phyloP scores from a whole-genome alignment of 2,797 vertebrate species.

The Xerus rutilus region DNA sequence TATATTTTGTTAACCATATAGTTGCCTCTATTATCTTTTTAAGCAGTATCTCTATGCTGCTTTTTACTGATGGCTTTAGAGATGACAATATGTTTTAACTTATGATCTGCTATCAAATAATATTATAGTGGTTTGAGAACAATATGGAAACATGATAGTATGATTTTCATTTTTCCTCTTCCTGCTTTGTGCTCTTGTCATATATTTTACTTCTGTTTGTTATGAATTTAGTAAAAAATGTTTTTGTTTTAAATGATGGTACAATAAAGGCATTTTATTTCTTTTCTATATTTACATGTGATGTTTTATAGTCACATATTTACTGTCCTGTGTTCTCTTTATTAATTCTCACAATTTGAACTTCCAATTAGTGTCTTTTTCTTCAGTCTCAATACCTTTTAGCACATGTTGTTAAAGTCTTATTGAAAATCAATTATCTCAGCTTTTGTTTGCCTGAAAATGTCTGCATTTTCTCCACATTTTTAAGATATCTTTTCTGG shows the following conservation, averaged over 20 bases:
- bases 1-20: not conserved
- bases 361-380: not conserved
- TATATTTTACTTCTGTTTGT: not conserved
- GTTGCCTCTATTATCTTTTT: not conserved
- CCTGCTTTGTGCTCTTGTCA: not conserved
- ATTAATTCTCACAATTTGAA: not conserved
- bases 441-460: not conserved
- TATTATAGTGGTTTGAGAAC: not conserved
- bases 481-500: not conserved
- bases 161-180: not conserved
- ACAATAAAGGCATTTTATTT: not conserved
- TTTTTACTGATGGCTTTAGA: not conserved
- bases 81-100: not conserved
- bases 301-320: not conserved
- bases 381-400: slow-evolving; percentile 33
- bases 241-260: slow-evolving; percentile 15
- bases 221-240: not conserved
- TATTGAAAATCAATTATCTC: not conserved
- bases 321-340: not conserved
- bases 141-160: not conserved
- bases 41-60: not conserved
- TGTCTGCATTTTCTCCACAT: slow-evolving; percentile 12
- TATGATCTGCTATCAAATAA: not conserved
- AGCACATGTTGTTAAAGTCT: not conserved
- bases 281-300: not conserved